Percentiles rank a stretch among this genome's conserved stretches.
These are phyloP conservation scores for Sylvia borin DNA, from an alignment of 2,797 vertebrate species.

Conservation along the genomic window DNA sequence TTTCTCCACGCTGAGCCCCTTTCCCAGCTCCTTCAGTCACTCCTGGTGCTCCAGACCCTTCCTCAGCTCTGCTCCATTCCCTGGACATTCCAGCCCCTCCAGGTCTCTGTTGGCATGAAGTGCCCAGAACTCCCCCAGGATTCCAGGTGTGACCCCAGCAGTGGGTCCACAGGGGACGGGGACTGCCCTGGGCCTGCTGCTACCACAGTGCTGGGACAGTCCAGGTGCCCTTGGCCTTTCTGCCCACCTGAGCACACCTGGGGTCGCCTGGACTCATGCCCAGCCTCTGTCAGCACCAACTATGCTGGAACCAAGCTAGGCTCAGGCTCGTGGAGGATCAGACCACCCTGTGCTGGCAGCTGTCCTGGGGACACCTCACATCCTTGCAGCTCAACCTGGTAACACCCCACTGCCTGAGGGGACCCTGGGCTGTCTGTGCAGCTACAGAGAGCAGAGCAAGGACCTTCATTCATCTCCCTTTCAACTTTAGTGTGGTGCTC, in stretches of 20 bases:
- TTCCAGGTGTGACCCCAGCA: background rate
- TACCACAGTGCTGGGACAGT: background rate
- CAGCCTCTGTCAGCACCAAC: background rate
- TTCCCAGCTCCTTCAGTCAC: background rate
- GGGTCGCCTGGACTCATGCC: background rate
- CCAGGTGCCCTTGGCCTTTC: background rate
- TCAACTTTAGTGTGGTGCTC: background rate
- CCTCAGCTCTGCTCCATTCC: background rate
- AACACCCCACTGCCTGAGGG: background rate
- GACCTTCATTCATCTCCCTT: background rate
- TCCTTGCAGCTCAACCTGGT: background rate
- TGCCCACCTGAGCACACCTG: background rate
- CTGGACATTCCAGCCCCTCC: background rate
- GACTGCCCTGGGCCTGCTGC: background rate
- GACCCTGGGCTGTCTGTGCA: background rate
- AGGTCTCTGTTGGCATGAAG: background rate
- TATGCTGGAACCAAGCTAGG: fast-evolving
- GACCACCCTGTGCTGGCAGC: background rate
- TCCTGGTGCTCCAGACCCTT: background rate
- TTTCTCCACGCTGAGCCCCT: background rate
- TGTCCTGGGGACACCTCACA: background rate
- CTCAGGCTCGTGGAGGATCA: background rate
- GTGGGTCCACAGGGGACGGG: fast-evolving
- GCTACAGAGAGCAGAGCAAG: background rate
- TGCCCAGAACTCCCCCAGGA: background rate